Base-by-base conservation (phyloP, 2,888 invertebrate species). In the Acrobasis consociella region DNA sequence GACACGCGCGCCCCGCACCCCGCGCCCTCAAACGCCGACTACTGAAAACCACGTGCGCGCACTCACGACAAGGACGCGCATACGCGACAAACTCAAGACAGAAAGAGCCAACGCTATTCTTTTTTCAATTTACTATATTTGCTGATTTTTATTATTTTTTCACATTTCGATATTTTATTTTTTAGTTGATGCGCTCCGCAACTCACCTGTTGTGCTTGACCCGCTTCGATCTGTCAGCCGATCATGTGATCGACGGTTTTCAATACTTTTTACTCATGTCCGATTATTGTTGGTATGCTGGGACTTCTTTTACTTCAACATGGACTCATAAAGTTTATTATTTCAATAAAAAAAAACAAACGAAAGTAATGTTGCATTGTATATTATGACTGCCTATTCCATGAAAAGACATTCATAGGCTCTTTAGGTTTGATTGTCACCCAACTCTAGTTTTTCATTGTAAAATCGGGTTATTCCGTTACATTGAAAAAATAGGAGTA, bases 131-230 rank as follows among this genome's bases (percentile, higher is more conserved):
- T 90, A 91, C 90, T 91, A 91, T 91, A 90, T 91, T 89, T 84
- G 81, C 82, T 80, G 85, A 89, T 91, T 91, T 91, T 91, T 91
- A 90, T 92, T 91, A 92, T 91, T 92, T 91, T 91, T 90, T 89
- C 90, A 85, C 91, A 91, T 91, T 91, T 91, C 89, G 89, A 92
- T 91, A 91, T 91, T 92, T 92, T 92, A 91, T 92, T 92, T 92
- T 92, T 91, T 91, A 92, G 92, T 91, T 92, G 91, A 91, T 91
- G 90, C 89, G 87, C 86, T 82, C 83, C 86, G 84, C 85, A 85
- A 82, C 86, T 90, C 91, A 91, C 91, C 91, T 91, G 91, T 91
- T 91, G 91, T 89, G 91, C 91, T 91, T 91, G 91, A 91, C 91
- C 91, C 89, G 86, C 80, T 91, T 89, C 86, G 86, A 91, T 89